Conservation (phyloP, 2,888 invertebrate species). For the Acrobasis suavella region DNA sequence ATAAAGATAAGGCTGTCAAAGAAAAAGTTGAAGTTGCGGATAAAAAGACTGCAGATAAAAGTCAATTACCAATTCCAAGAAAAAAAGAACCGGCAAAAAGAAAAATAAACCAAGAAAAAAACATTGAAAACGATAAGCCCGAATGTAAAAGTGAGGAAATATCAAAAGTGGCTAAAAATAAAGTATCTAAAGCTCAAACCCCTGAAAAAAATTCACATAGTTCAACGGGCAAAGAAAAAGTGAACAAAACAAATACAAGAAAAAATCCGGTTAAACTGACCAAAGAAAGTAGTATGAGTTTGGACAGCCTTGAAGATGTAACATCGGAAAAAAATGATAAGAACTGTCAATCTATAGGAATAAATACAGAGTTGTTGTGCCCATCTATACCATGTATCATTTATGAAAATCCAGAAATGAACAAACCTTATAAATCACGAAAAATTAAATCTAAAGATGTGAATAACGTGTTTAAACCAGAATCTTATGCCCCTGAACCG, state of each 20-base stretch:
- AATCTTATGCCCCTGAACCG: conserved; percentile 39
- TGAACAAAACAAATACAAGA: conserved; percentile 32
- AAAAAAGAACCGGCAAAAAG: conserved; percentile 35
- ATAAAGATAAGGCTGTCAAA: conserved; percentile 46
- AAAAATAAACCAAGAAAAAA: conserved; percentile 2
- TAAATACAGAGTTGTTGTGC: conserved; percentile 68
- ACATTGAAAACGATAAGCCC: neutral
- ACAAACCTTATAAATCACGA: conserved; percentile 40
- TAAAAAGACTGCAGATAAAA: conserved; percentile 39
- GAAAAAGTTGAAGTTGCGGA: neutral
- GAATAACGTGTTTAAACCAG: conserved; percentile 28
- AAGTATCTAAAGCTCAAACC: conserved; percentile 30
- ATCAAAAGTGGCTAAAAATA: conserved; percentile 24
- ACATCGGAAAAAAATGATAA: conserved; percentile 37
- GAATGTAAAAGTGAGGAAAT: conserved; percentile 28
- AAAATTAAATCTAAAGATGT: conserved; percentile 32
- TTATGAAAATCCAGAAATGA: conserved; percentile 53
- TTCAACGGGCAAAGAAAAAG: conserved; percentile 31
- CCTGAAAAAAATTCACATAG: conserved; percentile 29
- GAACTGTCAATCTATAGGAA: conserved; percentile 60
- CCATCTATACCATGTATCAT: conserved; percentile 68
- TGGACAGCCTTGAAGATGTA: conserved; percentile 67
- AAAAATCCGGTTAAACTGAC: conserved; percentile 34
- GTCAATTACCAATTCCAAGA: conserved; percentile 60
- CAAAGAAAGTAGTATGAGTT: conserved; percentile 68